Evolutionary conservation across 2,888 invertebrate species (phyloP), one percentile per base, ranked within the genome.

Genomic region (Megastigmus dorsalis): DNA sequence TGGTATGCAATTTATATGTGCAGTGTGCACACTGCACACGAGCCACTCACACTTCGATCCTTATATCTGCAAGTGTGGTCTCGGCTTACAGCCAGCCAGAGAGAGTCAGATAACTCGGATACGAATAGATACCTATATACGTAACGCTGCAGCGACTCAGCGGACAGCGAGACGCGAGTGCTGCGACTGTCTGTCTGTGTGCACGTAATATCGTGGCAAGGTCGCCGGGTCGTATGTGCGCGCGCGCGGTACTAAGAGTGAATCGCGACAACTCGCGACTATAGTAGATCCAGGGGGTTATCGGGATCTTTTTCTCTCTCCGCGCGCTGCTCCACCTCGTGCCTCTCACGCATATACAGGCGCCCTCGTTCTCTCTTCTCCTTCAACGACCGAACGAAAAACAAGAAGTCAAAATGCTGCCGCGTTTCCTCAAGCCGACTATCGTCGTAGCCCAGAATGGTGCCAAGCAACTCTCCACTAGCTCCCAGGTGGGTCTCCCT

Each of bases 381-480:
- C 13, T 28, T 4, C 13, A 3, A 33, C 33, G n/a, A 1, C 26
- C 15, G 26, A n/a, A n/a, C 23, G 7, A 15, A 15, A 30, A 67
- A 43, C 15, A 38, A 52, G 18, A 57, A 38, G 28, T 72, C 73
- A 85, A 82, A 72, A 87, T 87, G 87, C 74, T 87, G 79, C 85
- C 85, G 65, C 83, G 86, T 75, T 83, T 86, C 48, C 54, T 87
- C 10, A 86, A 80, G 76, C 84, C 85, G 33, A 81, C 82, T 20
- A 66, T 85, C 73, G 74, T 75, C 67, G 79, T 83, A 33, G 84
- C 82, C 48, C 82, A 82, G 33, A 83, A 81, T 70, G 85, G 86
- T 74, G 84, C 82, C 3, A 86, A 86, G 67, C 83, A 83, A 59
- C 72, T 87, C 15, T 87, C 87, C 13, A 87, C 86, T n/a, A 84